These are phyloP conservation scores for Vicugna pacos DNA, from an alignment of 2,113 vertebrate genomes.

Conservation along the genomic window DNA sequence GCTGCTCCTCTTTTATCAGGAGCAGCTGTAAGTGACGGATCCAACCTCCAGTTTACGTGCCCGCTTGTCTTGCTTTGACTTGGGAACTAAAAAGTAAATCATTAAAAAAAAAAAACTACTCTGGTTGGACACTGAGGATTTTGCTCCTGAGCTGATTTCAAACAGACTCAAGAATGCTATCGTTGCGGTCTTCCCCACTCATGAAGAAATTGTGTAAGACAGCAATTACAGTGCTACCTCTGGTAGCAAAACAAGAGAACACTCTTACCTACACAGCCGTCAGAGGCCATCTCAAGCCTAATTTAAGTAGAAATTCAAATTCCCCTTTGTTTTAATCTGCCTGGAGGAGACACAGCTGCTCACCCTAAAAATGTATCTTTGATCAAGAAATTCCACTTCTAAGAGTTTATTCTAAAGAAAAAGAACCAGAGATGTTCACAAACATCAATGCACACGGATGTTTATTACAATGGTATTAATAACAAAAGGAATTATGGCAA, in stretches of 20 bases:
- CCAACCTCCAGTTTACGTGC: conserved; percentile 81
- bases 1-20: conserved; percentile 87
- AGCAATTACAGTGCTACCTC: background rate
- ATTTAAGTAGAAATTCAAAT: conserved; percentile 74
- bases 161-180: conserved; percentile 81
- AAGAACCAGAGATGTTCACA: background rate
- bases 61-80: conserved; percentile 84
- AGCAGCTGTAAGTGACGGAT: conserved; percentile 87
- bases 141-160: conserved; percentile 82
- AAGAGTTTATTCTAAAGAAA: conserved; percentile 58
- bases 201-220: conserved; percentile 50
- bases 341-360: conserved; percentile 69
- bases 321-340: conserved; percentile 63
- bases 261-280: conserved; percentile 58
- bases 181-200: conserved; percentile 78
- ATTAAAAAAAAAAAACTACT: background rate
- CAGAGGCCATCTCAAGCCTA: conserved; percentile 71
- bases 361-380: conserved; percentile 33
- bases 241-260: conserved; percentile 48
- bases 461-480: conserved; percentile 37
- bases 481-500: conserved; percentile 60
- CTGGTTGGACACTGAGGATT: conserved; percentile 77
- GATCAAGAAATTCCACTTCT: conserved; percentile 58
- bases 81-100: conserved; percentile 63
- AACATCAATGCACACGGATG: conserved; percentile 37